phyloP scores from a whole-genome alignment of 1,140 invertebrate genomes.

The Papilio glaucus region DNA sequence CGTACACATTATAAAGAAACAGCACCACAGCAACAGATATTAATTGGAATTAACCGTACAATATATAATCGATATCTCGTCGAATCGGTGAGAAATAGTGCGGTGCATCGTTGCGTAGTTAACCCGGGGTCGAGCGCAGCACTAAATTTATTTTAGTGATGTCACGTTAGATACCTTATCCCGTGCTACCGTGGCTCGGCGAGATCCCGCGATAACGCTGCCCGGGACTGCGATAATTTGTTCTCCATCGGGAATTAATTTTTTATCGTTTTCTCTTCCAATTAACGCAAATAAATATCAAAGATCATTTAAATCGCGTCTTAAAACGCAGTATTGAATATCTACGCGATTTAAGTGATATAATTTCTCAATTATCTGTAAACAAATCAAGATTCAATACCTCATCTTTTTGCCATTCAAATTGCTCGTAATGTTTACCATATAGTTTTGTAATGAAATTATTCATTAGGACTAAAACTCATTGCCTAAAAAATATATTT shows the following conservation, averaged over 20 bases:
- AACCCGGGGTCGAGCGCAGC: conserved; percentile 57
- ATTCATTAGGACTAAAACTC: too few relatives aligned
- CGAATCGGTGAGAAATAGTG: conserved; percentile 64
- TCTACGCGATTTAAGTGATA: neutral
- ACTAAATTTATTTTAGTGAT: conserved; percentile 64
- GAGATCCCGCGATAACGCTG: conserved; percentile 53
- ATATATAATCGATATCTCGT: conserved; percentile 55
- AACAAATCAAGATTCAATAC: too few relatives aligned
- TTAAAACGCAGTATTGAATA: neutral
- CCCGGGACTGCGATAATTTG: conserved; percentile 36
- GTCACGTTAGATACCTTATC: conserved; percentile 60
- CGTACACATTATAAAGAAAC: neutral
- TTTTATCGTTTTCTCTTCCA: conserved; percentile 21
- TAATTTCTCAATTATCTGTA: too few relatives aligned
- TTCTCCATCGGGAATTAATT: conserved; percentile 21
- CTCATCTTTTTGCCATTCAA: too few relatives aligned
- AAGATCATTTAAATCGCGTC: neutral
- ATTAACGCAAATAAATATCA: conserved; percentile 28
- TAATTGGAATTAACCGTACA: conserved; percentile 40
- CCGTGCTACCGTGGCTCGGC: conserved; percentile 52
- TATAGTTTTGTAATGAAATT: too few relatives aligned
- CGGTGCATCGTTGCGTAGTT: conserved; percentile 56
- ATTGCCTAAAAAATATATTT: too few relatives aligned
- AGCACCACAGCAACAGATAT: conserved; percentile 11
- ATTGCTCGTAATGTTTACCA: too few relatives aligned